These are phyloP conservation scores for Lamproptera curius DNA, from an alignment of 2,888 invertebrate genomes.

Conservation along the genomic window DNA sequence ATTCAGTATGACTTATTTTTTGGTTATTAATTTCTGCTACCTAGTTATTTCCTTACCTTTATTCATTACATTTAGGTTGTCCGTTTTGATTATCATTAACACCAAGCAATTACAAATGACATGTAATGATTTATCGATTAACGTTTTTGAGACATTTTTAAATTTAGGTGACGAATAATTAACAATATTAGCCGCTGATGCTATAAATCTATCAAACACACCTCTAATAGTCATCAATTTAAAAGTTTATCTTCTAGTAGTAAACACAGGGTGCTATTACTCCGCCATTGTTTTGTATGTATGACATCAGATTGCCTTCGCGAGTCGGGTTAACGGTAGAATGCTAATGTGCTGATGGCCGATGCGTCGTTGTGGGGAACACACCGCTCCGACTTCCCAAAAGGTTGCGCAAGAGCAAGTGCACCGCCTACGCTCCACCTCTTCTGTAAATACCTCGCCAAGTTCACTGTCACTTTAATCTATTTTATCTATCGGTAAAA, in stretches of 20 bases:
- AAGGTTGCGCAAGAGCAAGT: constrained; percentile 65
- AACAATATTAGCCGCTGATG: not conserved
- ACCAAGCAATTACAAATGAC: no score
- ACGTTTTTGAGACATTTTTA: no score
- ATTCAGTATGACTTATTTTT: no score
- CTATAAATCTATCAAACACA: not conserved
- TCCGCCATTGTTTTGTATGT: constrained; percentile 39
- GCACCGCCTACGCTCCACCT: constrained; percentile 51
- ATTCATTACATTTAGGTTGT: no score
- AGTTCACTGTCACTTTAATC: constrained; percentile 65
- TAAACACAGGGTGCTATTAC: constrained; percentile 23
- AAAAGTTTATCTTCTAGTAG: constrained; percentile 3
- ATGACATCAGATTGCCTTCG: constrained; percentile 49
- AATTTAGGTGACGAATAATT: no score
- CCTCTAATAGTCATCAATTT: not conserved
- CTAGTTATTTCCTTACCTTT: no score
- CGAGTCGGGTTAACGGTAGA: constrained; percentile 67
- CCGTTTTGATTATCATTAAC: no score
- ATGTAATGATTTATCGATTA: constrained; percentile 4
- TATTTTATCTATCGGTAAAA: constrained; percentile 31
- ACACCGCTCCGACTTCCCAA: constrained; percentile 48
- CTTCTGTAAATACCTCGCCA: constrained; percentile 44
- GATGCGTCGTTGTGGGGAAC: constrained; percentile 50
- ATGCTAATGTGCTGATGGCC: constrained; percentile 61
- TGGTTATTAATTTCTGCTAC: no score